phyloP scores from a whole-genome alignment of 2,113 vertebrate species.

The Bubo bubo region DNA sequence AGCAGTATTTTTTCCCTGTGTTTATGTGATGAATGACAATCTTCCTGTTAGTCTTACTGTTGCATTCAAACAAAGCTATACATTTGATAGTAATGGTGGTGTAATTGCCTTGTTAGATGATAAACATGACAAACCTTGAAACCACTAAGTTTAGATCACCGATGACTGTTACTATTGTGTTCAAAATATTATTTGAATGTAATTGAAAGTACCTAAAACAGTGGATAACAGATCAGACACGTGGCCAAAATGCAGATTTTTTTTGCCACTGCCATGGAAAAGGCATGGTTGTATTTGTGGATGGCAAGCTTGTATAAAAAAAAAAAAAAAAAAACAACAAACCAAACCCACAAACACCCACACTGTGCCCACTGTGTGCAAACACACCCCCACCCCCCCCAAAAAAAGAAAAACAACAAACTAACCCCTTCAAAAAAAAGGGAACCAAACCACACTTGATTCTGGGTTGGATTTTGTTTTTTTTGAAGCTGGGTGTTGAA shows the following conservation, averaged over 20 bases:
- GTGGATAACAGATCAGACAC: not conserved
- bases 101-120: not conserved
- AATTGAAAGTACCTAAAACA: not conserved
- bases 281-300: not conserved
- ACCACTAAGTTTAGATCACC: not conserved
- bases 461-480: not conserved
- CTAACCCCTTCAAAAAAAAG: not conserved
- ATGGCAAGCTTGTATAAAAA: not conserved
- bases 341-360: no score
- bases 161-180: not conserved
- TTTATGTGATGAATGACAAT: not conserved
- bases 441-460: not conserved
- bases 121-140: not conserved
- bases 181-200: not conserved
- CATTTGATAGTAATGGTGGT: not conserved
- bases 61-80: not conserved
- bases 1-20: not conserved
- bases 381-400: no score
- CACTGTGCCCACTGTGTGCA: no score
- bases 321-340: not conserved
- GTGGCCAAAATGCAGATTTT: not conserved
- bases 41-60: not conserved
- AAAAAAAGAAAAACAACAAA: no score
- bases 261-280: not conserved
- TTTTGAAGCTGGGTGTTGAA: not conserved